Evolutionary conservation across 1,140 invertebrate species (phyloP).

Genomic region (Sinonovacula constricta): DNA sequence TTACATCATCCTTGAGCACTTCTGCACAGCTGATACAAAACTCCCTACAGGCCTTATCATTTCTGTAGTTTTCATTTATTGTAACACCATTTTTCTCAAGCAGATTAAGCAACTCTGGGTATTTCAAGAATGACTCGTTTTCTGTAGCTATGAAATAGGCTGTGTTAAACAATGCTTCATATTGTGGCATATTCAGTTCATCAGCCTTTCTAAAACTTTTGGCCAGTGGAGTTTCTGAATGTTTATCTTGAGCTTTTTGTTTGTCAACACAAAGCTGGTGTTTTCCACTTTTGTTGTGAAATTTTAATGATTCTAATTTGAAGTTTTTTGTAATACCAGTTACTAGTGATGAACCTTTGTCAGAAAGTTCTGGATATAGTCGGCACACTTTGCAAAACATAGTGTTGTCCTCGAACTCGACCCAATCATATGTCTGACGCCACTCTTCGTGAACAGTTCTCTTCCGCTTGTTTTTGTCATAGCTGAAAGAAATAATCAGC

Average conservation of each 20-base stretch:
- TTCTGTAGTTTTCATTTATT: conserved; percentile 6
- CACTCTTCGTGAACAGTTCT: background rate
- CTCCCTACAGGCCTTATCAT: conserved; percentile 2
- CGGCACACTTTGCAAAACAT: conserved; percentile 8
- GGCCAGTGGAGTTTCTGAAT: conserved; percentile 11
- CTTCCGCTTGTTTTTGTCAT: conserved; percentile 14
- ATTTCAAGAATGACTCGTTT: conserved; percentile 22
- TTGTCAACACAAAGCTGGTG: conserved; percentile 1
- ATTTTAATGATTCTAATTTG: background rate
- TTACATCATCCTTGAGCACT: background rate
- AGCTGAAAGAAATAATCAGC: conserved; percentile 3
- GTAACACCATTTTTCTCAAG: conserved; percentile 12
- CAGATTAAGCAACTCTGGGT: conserved; percentile 4
- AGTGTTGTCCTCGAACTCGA: conserved; percentile 1
- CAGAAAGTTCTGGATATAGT: conserved; percentile 10
- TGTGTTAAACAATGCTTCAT: conserved; percentile 13
- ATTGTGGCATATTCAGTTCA: too few species aligned
- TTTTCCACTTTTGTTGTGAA: conserved; percentile 19
- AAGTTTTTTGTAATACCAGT: background rate
- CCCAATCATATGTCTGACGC: conserved; percentile 19
- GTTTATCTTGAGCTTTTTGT: background rate
- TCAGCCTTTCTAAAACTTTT: conserved; percentile 8
- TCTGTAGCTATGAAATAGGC: conserved; percentile 31
- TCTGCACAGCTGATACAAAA: conserved; percentile 14
- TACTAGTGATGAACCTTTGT: conserved; percentile 8